Evolutionary conservation across 2,797 vertebrate species (phyloP).

Genomic region (Sebastes aleutianus): DNA sequence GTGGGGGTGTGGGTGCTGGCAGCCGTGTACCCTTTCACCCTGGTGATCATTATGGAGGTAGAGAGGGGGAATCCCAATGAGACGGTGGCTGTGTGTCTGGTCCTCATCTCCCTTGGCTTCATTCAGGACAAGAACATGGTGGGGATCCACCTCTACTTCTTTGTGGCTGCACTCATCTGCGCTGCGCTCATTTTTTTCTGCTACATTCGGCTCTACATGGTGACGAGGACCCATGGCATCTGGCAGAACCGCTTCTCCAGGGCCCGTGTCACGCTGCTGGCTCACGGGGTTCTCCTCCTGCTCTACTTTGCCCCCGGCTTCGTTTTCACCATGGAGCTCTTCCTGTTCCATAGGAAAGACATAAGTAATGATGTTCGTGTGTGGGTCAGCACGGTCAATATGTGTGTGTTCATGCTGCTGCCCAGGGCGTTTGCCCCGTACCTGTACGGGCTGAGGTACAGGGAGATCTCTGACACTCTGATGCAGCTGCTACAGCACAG

Average conservation of each 20-base stretch:
- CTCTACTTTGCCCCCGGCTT: conserved; percentile 82
- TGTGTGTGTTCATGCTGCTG: conserved; percentile 81
- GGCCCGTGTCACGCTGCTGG: conserved; percentile 82
- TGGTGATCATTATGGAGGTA: conserved; percentile 71
- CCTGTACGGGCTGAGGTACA: conserved; percentile 84
- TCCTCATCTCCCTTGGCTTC: conserved; percentile 72
- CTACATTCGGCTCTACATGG: conserved; percentile 83
- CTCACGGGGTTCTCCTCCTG: conserved; percentile 80
- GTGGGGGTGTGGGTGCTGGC: conserved; percentile 77
- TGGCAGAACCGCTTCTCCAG: conserved; percentile 83
- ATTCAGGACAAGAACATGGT: conserved; percentile 34
- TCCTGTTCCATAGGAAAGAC: conserved; percentile 46
- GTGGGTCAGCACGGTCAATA: conserved; percentile 82
- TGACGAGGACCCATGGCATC: conserved; percentile 84
- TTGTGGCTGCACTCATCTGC: conserved; percentile 74
- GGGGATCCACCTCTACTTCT: conserved; percentile 71
- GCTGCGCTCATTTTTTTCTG: conserved; percentile 80
- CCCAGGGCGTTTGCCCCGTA: conserved; percentile 81
- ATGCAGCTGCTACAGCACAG: conserved; percentile 63
- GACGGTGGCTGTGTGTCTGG: conserved; percentile 68
- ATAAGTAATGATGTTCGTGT: conserved; percentile 58
- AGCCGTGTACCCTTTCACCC: conserved; percentile 72
- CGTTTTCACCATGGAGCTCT: conserved; percentile 79
- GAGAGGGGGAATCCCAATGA: not conserved
- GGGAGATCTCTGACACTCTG: conserved; percentile 77